Base-by-base conservation (phyloP, 1,140 invertebrate genomes). In the Trichogramma pretiosum region DNA sequence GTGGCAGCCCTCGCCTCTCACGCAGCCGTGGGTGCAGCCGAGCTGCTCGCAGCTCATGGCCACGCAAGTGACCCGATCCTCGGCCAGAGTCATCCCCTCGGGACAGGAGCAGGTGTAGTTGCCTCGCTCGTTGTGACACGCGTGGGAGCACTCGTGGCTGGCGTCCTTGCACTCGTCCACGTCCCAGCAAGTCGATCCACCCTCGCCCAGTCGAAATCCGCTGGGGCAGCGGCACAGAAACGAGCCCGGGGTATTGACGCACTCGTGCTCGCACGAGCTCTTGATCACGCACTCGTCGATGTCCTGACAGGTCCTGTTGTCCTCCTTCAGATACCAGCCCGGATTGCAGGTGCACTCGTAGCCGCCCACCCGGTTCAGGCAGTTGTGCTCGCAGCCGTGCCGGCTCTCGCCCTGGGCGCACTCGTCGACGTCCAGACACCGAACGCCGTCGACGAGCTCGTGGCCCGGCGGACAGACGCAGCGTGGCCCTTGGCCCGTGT, bases 371-470 rank as follows among this genome's bases (percentile, higher is more conserved):
- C 63, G 67, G 54, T 81, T 81, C 0, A 61, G 30, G 59, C 70
- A 76, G 56, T 76, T 71, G 59, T 59, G 49, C 2, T 50, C 54
- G 35, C 58, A 60, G 1, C 32, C 50, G n/a, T 55, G 51, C 5
- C 33, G 24, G 21, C 52, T 41, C 5, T 35, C 26, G 21, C 52
- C 43, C 28, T 41, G 14, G 9, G 34, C 3, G 54, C 83, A 85
- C 57, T 84, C 83, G 58, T 84, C 75, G 42, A 82, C 77, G 56
- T 84, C 81, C 39, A 71, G 71, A 58, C 82, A 85, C 48, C 77
- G 78, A 30, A 78, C 68, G 23, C 77, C 77, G 46, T 77, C 74
- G 49, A 77, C 74, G 3, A 83, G 56, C 3, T 73, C 62, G 55
- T 77, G 84, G 2, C 82, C 83, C 35, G 64, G 58, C 41, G 77